Evolutionary conservation across 2,888 invertebrate species (phyloP).

Genomic region (Priocnemis perturbator): DNA sequence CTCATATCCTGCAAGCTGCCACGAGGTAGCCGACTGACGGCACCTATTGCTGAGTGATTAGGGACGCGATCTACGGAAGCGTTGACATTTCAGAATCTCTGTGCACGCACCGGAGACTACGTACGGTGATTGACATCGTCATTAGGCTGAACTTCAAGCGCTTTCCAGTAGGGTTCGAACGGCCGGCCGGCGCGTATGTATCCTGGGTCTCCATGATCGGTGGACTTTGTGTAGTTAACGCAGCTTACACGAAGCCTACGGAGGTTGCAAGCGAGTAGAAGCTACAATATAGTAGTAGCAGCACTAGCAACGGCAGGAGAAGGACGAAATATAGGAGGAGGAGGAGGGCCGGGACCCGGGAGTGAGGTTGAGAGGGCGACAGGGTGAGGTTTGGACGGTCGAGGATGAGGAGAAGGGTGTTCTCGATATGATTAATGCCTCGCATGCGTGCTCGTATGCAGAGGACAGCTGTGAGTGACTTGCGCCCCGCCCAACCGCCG

Average conservation of each 20-base stretch:
- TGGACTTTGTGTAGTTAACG: conserved; percentile 3
- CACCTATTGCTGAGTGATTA: too few relatives aligned
- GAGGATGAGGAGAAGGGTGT: conserved; percentile 26
- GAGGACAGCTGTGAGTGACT: conserved; percentile 69
- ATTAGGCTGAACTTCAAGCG: conserved; percentile 54
- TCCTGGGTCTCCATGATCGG: neutral
- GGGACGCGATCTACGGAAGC: too few relatives aligned
- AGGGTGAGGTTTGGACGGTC: conserved; percentile 7
- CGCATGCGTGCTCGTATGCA: conserved; percentile 59
- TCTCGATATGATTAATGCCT: conserved; percentile 67
- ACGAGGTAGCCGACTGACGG: too few relatives aligned
- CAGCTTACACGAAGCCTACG: neutral
- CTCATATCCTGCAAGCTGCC: too few relatives aligned
- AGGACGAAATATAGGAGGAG: conserved; percentile 12
- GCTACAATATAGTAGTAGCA: conserved; percentile 9
- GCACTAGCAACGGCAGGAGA: neutral
- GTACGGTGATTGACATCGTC: conserved; percentile 56
- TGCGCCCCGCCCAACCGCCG: conserved; percentile 55
- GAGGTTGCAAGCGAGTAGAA: neutral
- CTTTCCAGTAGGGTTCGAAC: neutral
- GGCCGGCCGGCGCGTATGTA: neutral
- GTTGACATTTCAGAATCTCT: too few relatives aligned
- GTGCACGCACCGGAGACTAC: conserved; percentile 21
- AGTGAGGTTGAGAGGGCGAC: conserved; percentile 11
- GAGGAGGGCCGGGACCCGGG: neutral